Evolutionary conservation across 2,113 vertebrate species (phyloP), one percentile per base, ranked within the genome.

Genomic region (Brienomyrus brachyistius): DNA sequence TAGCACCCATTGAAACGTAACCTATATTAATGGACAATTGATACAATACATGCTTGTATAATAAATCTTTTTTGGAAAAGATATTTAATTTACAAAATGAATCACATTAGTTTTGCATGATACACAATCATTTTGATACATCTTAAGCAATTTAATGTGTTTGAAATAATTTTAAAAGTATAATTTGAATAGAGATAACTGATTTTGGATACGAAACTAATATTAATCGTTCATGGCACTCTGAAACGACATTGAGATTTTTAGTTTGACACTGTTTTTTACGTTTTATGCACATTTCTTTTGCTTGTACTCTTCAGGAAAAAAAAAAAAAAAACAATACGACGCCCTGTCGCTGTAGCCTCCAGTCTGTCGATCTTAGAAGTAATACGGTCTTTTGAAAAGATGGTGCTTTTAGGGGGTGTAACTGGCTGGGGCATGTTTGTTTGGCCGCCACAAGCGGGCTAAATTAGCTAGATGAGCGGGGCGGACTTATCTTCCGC

Each of bases 401-500:
- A 17, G 27, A 77, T 40, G 70, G 70, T 5, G 27, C 70, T 84
- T 84, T 10, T 84, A 13, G 59, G 87, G 45, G 62, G 43, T 88
- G 56, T 62, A 27, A 50, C 62, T 23, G n/a, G 59, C 59, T 66
- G 59, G 62, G 56, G 87, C 87, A 48, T 59, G 62, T 62, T 88
- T 47, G 87, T 88, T 59, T 88, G 87, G 62, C 87, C 56, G 62
- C 59, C 59, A 88, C 21, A 70, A 48, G 59, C 87, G 35, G 47
- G 87, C 66, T 88, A 74, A 70, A 62, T 77, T 77, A 6, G 90
- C 89, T 86, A 91, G 94, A 91, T 92, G 88, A 89, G 91, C 86
- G 82, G 54, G 62, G 62, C 62, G 70, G 35, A 35, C 7, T 77
- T 77, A 77, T 77, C 35, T 77, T 35, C 21, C 4, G 21, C 35